phyloP scores from a whole-genome alignment of 2,888 invertebrate species.

The Chaetogeoica ovagalla region DNA sequence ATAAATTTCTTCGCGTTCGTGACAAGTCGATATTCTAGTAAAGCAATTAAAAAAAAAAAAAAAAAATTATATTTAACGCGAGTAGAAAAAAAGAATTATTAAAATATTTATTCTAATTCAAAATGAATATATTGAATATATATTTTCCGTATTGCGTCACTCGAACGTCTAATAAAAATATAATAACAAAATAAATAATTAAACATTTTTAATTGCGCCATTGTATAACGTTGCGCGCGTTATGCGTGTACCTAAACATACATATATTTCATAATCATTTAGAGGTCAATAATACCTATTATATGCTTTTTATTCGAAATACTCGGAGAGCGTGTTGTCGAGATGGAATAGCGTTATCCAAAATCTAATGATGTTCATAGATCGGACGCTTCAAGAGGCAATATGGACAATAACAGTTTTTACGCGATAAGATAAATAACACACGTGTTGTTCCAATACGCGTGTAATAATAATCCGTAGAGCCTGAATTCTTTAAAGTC shows the following conservation, averaged over 20 bases:
- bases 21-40: too few relatives aligned
- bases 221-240: too few relatives aligned
- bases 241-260: too few relatives aligned
- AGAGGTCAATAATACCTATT: slow-evolving; percentile 27
- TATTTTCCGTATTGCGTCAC: too few relatives aligned
- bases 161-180: too few relatives aligned
- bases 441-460: slow-evolving; percentile 21
- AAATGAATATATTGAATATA: slow-evolving; percentile 3
- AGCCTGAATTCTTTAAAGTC: slow-evolving; percentile 33
- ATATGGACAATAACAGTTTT: slow-evolving; percentile 32
- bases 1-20: too few relatives aligned
- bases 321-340: background rate
- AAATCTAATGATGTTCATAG: slow-evolving; percentile 34
- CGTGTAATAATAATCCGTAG: too few relatives aligned
- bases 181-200: too few relatives aligned
- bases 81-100: background rate
- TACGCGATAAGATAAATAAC: slow-evolving; percentile 5
- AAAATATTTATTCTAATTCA: slow-evolving; percentile 1
- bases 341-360: slow-evolving; percentile 10
- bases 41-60: too few relatives aligned
- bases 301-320: slow-evolving; percentile 16
- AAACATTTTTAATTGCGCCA: too few relatives aligned
- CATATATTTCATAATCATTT: background rate
- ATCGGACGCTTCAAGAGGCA: slow-evolving; percentile 23
- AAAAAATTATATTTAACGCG: too few relatives aligned